Percentiles rank a stretch among this genome's conserved stretches.
phyloP scores from a whole-genome alignment of 2,888 invertebrate genomes.

The Cotesia congregata region DNA sequence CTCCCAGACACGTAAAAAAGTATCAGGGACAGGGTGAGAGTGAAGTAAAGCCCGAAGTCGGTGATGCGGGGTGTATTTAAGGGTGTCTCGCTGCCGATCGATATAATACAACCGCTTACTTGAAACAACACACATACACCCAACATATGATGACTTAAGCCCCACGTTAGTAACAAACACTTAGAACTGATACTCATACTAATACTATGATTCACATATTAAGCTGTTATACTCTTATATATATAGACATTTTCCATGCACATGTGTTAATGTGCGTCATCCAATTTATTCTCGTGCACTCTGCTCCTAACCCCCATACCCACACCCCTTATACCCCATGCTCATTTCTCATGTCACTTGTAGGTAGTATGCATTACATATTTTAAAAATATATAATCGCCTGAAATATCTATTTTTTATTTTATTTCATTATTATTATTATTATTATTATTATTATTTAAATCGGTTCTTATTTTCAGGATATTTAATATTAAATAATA shows the following conservation, averaged over 20 bases:
- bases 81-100: slow-evolving; percentile 53
- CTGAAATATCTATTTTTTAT: too few relatives aligned
- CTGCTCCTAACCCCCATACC: not conserved
- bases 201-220: too few relatives aligned
- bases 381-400: too few relatives aligned
- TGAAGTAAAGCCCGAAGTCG: slow-evolving; percentile 48
- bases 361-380: too few relatives aligned
- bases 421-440: too few relatives aligned
- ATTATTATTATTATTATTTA: too few relatives aligned
- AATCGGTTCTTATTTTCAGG: too few relatives aligned
- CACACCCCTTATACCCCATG: not conserved
- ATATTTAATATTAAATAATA: too few relatives aligned
- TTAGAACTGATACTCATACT: too few relatives aligned
- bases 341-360: too few relatives aligned
- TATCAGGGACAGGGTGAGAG: not conserved
- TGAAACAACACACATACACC: not conserved
- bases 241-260: not conserved
- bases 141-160: not conserved
- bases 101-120: slow-evolving; percentile 49
- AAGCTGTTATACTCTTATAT: not conserved
- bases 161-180: not conserved
- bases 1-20: not conserved
- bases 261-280: slow-evolving; percentile 1
- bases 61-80: slow-evolving; percentile 27
- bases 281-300: not conserved